A percentile compares a stretch with the other conserved stretches of the same genome.
phyloP scores from a whole-genome alignment of 2,888 invertebrate species.

The Diarsia mendica region DNA sequence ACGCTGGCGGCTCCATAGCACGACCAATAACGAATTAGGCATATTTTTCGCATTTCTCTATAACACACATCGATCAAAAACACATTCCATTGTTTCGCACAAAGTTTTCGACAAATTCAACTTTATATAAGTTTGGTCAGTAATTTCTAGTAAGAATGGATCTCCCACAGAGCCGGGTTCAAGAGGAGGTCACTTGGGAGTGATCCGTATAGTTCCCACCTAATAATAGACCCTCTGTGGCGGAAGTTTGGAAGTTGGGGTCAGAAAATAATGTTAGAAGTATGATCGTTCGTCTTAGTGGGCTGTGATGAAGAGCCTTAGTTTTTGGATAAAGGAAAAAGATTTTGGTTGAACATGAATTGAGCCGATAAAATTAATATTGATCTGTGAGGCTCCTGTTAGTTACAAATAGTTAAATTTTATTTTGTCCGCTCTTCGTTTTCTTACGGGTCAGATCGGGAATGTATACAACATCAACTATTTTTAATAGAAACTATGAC shows the following conservation, averaged over 20 bases:
- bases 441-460: background rate
- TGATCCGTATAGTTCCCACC: slow-evolving; percentile 40
- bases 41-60: no score
- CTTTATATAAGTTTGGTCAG: slow-evolving; percentile 1
- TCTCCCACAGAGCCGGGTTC: slow-evolving; percentile 9
- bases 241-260: slow-evolving; percentile 27
- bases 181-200: slow-evolving; percentile 26
- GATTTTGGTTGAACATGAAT: background rate
- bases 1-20: no score
- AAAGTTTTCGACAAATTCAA: background rate
- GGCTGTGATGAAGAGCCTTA: background rate
- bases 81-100: background rate
- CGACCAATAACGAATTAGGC: background rate
- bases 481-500: no score
- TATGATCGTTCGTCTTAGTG: slow-evolving; percentile 20
- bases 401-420: background rate
- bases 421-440: background rate
- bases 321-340: background rate
- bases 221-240: slow-evolving; percentile 30
- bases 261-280: slow-evolving; percentile 26
- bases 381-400: no score
- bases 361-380: background rate
- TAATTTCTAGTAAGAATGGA: slow-evolving; percentile 18
- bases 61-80: background rate
- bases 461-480: background rate